phyloP scores from a whole-genome alignment of 2,113 vertebrate species.

The Steatornis caripensis region DNA sequence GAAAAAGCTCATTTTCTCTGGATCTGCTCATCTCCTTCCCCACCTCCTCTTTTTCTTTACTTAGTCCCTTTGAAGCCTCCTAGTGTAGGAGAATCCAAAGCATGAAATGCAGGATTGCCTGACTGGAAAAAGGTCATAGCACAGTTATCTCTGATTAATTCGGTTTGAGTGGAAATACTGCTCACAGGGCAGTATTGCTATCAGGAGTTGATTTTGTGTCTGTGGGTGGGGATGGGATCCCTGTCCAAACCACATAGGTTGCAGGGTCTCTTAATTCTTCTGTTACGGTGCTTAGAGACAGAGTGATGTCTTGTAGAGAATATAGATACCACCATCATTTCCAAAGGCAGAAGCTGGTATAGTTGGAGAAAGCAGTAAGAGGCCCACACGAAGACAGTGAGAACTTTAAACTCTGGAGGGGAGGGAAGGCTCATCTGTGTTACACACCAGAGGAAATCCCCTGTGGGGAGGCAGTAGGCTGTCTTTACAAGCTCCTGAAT shows the following conservation, averaged over 20 bases:
- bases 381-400: background rate
- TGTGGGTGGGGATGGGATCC: background rate
- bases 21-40: background rate
- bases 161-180: background rate
- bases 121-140: background rate
- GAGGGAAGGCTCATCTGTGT: background rate
- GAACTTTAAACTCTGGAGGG: background rate
- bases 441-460: background rate
- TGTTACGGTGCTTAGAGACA: background rate
- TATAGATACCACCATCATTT: rapidly evolving
- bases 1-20: background rate
- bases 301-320: background rate
- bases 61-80: background rate
- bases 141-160: background rate
- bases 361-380: background rate
- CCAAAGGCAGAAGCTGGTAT: background rate
- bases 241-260: background rate
- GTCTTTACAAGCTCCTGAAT: background rate
- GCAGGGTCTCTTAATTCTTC: background rate
- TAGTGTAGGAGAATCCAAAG: background rate
- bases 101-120: background rate
- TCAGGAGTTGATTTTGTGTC: background rate
- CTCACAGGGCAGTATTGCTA: background rate
- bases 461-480: background rate
- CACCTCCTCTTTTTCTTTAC: background rate